These are phyloP conservation scores for Rhinopomastus cyanomelas DNA, from an alignment of 2,113 vertebrate species.

Conservation along the genomic window DNA sequence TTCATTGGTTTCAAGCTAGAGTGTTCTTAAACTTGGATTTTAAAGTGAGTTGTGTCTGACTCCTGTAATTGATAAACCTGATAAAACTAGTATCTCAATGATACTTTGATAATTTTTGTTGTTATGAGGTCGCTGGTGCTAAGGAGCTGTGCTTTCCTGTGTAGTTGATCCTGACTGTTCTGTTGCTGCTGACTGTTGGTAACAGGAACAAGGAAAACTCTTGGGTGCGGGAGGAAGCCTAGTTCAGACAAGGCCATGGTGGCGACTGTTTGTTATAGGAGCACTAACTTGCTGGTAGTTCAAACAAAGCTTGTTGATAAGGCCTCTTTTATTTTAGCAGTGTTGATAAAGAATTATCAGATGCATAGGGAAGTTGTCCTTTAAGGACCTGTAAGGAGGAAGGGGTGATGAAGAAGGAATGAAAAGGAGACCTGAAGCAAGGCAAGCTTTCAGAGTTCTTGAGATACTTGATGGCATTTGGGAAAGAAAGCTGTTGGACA, in stretches of 20 bases:
- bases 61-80: neutral
- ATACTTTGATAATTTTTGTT: neutral
- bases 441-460: neutral
- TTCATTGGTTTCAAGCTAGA: neutral
- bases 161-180: neutral
- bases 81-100: neutral
- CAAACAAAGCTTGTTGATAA: slow-evolving; percentile 50
- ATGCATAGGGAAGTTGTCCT: slow-evolving; percentile 5
- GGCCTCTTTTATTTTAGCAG: slow-evolving; percentile 24
- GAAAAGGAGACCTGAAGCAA: slow-evolving; percentile 26
- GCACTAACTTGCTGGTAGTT: neutral
- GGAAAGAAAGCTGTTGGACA: neutral
- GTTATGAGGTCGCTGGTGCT: neutral
- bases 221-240: neutral
- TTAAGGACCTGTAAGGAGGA: neutral
- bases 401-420: neutral
- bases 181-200: neutral
- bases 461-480: neutral
- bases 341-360: slow-evolving; percentile 21
- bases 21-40: neutral
- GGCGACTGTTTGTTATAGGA: neutral
- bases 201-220: neutral
- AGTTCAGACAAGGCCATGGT: neutral
- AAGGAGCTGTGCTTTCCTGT: neutral
- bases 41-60: neutral